Base-by-base conservation (phyloP, 2,888 invertebrate species). In the Alcis repandata region DNA sequence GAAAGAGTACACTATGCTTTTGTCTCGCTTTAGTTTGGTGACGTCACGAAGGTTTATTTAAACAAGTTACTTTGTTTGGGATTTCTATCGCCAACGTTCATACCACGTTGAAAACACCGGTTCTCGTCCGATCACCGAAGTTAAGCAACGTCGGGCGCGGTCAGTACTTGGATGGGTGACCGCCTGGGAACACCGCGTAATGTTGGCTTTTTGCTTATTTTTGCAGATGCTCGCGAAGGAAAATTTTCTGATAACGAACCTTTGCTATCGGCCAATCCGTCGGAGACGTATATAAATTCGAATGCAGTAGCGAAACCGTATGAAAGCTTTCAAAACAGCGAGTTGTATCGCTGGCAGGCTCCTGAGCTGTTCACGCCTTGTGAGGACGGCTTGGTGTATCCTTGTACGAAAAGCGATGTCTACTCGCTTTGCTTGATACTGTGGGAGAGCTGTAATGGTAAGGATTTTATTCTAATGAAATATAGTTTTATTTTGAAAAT, bases 361-460 rank as follows among this genome's bases (percentile, higher is more conserved):
- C 93, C 93, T 0, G 93, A 94, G 69, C 62, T 93, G 69, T 94
- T 91, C 66, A 78, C 77, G 3, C 86, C 90, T 0, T 84, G 85
- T 32, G 88, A 84, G 0, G 79, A 82, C 0, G 89, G 86, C 0
- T 63, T 81, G 40, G 92, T 94, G 40, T 78, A 85, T 36, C 86
- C 89, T 0, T 91, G 92, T 69, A 83, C 87, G 0, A 88, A 77
- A 67, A 90, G 86, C 54, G 93, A 92, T 56, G 92, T 91, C 0
- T 94, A 93, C 65, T 91, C 93, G 0, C 78, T 94, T 0, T 83
- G 87, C 43, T 54, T 92, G 53, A 74, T 93, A 3, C 76, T 94
- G 0, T 93, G 91, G 93, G 93, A 94, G 73, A 82, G 90, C 63
- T 93, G 92, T 72, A 94, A 92, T 74, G 91, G 93, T 93, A 70